Evolutionary conservation across 2,888 invertebrate genomes (phyloP).

Genomic region (Ceraclea dissimilis): DNA sequence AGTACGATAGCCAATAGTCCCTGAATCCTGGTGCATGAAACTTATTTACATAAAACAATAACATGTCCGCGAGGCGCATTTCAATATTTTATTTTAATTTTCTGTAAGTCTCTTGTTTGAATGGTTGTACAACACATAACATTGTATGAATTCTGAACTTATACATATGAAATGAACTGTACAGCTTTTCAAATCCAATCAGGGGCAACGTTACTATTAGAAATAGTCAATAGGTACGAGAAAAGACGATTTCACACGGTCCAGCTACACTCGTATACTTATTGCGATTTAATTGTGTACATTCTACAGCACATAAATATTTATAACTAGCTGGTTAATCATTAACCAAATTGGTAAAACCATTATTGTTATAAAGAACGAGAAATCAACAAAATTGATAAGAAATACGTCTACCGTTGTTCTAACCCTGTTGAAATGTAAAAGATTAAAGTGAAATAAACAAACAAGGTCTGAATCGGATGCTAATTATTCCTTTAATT

Average conservation of each 20-base stretch:
- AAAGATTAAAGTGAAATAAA: too few species aligned
- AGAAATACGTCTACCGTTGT: too few species aligned
- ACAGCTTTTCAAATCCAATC: not conserved
- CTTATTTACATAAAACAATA: slow-evolving; percentile 1
- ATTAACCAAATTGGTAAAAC: too few species aligned
- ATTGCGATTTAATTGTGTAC: too few species aligned
- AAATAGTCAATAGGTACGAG: too few species aligned
- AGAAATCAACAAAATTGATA: too few species aligned
- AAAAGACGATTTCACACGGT: too few species aligned
- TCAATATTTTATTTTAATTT: not conserved
- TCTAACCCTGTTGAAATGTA: too few species aligned
- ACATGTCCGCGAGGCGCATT: not conserved
- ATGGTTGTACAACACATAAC: not conserved
- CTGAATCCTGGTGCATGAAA: not conserved
- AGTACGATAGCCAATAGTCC: not conserved
- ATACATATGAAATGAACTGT: not conserved
- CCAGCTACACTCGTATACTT: too few species aligned
- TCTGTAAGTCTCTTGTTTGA: not conserved
- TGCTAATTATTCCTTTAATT: not conserved
- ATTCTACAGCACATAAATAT: too few species aligned
- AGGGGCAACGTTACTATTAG: not conserved
- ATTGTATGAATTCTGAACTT: not conserved
- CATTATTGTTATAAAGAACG: too few species aligned
- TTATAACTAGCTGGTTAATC: too few species aligned
- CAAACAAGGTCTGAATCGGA: not conserved